Conservation (phyloP, 2,797 vertebrate species). For the Hozukius guyotensis region DNA sequence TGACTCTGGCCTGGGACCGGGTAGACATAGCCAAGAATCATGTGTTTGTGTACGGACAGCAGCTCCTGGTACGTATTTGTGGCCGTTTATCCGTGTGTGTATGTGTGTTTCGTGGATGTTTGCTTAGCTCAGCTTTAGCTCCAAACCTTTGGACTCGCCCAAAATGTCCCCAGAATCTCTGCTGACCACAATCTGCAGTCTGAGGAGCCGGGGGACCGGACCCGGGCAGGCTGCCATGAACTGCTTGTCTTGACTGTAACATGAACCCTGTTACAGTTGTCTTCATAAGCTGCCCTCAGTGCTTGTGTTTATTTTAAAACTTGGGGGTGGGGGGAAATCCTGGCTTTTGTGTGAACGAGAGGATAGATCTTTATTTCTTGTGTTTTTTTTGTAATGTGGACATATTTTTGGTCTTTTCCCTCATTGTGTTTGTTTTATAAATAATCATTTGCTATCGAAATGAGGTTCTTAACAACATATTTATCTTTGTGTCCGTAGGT, state of each 20-base stretch:
- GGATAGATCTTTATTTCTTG: constrained; percentile 41
- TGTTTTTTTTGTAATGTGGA: constrained; percentile 1
- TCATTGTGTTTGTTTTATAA: constrained; percentile 40
- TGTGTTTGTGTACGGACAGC: constrained; percentile 98
- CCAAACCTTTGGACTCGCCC: constrained; percentile 53
- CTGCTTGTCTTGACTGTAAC: constrained; percentile 64
- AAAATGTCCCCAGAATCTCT: constrained; percentile 44
- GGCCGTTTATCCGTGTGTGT: constrained; percentile 6
- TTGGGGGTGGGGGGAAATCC: not conserved
- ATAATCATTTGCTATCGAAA: constrained; percentile 26
- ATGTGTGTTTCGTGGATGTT: constrained; percentile 26
- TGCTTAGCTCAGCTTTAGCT: constrained; percentile 44
- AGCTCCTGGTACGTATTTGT: constrained; percentile 91
- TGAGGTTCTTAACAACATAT: not conserved
- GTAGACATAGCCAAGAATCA: constrained; percentile 99
- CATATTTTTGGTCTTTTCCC: not conserved
- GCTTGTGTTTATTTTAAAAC: constrained; percentile 62
- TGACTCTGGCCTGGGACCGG: constrained; percentile 97
- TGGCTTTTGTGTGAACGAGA: constrained; percentile 26
- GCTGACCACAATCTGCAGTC: constrained; percentile 21
- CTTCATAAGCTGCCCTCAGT: constrained; percentile 37
- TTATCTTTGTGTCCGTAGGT: constrained; percentile 82
- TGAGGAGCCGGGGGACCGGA: constrained; percentile 25
- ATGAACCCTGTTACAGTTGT: constrained; percentile 48
- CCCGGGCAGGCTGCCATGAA: constrained; percentile 40